These are phyloP conservation scores for Leptinotarsa lineolata DNA, from an alignment of 1,140 invertebrate species.

Conservation along the genomic window DNA sequence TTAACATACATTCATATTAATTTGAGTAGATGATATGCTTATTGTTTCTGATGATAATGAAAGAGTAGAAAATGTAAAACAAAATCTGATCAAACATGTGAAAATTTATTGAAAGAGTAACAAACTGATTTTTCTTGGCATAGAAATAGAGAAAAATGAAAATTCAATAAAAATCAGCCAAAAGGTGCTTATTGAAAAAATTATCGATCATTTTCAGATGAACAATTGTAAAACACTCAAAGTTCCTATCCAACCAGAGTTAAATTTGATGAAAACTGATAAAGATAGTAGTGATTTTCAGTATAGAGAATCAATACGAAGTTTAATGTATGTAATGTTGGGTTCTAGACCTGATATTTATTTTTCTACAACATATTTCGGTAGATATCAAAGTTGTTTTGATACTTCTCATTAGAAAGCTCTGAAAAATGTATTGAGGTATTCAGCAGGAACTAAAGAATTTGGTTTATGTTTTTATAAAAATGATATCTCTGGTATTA, in stretches of 20 bases:
- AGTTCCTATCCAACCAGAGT: not conserved
- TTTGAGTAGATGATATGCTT: too few species aligned
- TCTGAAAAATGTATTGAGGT: conserved; percentile 20
- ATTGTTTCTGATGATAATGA: not conserved
- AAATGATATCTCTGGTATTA: conserved; percentile 1
- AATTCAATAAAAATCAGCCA: not conserved
- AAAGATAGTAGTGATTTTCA: not conserved
- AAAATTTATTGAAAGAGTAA: not conserved
- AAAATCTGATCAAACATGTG: not conserved
- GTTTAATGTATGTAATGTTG: conserved; percentile 25
- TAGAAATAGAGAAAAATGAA: not conserved
- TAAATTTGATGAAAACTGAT: not conserved
- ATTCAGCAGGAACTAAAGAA: conserved; percentile 3
- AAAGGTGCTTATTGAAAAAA: not conserved
- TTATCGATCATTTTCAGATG: not conserved
- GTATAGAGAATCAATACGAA: not conserved
- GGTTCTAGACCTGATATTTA: conserved; percentile 29
- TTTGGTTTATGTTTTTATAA: conserved; percentile 15
- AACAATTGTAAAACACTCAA: not conserved
- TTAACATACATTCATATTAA: too few species aligned
- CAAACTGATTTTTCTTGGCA: not conserved
- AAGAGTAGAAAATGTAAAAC: not conserved
- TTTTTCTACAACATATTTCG: conserved; percentile 24
- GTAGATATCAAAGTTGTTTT: conserved; percentile 27
- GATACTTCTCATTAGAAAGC: conserved; percentile 9